Evolutionary conservation across 2,797 vertebrate species (phyloP), one percentile per base, ranked within the genome.

Genomic region (Molossus molossus): DNA sequence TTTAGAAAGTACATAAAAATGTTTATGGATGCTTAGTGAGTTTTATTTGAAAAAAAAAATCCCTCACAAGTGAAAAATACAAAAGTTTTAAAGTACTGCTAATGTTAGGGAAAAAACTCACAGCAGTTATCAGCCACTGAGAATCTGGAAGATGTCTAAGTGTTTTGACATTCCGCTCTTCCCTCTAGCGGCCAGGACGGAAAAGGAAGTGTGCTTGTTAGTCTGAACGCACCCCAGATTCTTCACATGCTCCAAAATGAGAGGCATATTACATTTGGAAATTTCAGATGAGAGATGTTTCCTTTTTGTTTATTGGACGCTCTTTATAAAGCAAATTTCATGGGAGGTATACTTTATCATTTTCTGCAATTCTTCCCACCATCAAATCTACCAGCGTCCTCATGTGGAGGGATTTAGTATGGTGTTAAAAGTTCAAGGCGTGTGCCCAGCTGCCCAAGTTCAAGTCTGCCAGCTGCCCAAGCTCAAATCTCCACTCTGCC

Each of bases 141-240:
- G 37, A 94, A 37, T 64, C n/a, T 1, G 3, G 58, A 80, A 17
- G 23, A 58, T 1, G 21, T 9, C 15, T 75, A 27, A 40, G 57
- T 17, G 81, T 94, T 96, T 62, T 81, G 29, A 82, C 20, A 73
- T 87, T 57, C 86, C n/a, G 72, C 81, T 81, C 91, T 91, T 67
- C 97, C 97, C 96, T 55, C 97, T 97, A 94, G 96, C 96, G 97
- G 96, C 62, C 86, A 83, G 45, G 27, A 93, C 11, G n/a, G 29
- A 40, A 87, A 69, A 77, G 21, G n/a, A 1, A 64, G 12, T 14
- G 5, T 57, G 50, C 57, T 67, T 58, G 50, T 80, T 73, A 33
- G 69, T 75, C 4, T 0, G 29, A 86, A 65, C 9, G 21, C 18
- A 81, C 55, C 25, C 3, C 70, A 55, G 62, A 82, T 29, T 75